Evolutionary conservation across 2,888 invertebrate species (phyloP).

Genomic region (Rapana venosa): DNA sequence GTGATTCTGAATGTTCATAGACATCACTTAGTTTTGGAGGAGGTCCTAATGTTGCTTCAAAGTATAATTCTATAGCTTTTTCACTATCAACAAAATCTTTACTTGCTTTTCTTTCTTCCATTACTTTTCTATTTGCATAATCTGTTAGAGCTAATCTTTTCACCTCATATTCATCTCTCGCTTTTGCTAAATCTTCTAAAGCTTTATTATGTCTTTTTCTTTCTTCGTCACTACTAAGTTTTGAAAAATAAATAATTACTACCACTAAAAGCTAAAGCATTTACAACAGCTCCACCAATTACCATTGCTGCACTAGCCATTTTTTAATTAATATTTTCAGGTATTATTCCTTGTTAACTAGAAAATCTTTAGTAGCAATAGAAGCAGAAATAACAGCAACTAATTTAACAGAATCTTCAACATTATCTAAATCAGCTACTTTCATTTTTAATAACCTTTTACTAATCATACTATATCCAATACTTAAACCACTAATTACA

Average conservation of each 20-base stretch:
- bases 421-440: slow-evolving; percentile 18
- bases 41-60: background rate
- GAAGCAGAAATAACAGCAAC: background rate
- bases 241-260: slow-evolving; percentile 18
- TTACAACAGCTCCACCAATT: background rate
- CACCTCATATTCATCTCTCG: background rate
- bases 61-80: background rate
- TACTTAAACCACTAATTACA: slow-evolving; percentile 13
- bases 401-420: slow-evolving; percentile 1
- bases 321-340: background rate
- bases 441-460: background rate
- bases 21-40: background rate
- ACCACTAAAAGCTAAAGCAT: background rate
- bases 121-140: slow-evolving; percentile 1
- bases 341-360: background rate
- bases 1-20: background rate
- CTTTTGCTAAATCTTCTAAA: slow-evolving; percentile 12
- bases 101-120: slow-evolving; percentile 3
- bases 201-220: background rate
- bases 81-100: background rate
- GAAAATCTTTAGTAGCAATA: slow-evolving; percentile 13
- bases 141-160: background rate
- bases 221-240: slow-evolving; percentile 10
- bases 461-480: background rate
- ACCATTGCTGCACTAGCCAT: slow-evolving; percentile 9